A percentile compares a stretch with the other conserved stretches of the same genome.
phyloP scores from a whole-genome alignment of 2,113 vertebrate genomes.

The Myiozetetes cayanensis region DNA sequence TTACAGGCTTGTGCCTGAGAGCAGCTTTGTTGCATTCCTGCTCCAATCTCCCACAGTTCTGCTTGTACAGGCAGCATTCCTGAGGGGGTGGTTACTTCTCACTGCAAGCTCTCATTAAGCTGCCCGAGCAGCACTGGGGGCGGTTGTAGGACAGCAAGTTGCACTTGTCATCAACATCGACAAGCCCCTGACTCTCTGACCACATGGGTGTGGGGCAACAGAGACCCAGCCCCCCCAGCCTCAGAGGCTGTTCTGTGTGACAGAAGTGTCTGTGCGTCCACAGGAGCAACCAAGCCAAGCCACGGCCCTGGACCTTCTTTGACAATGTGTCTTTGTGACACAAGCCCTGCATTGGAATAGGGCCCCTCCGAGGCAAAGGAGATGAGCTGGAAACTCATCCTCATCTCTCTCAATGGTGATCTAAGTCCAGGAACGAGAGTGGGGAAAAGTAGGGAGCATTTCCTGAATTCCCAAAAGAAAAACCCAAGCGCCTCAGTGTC shows the following conservation, averaged over 20 bases:
- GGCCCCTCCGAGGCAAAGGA: not conserved
- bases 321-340: accelerated
- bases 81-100: not conserved
- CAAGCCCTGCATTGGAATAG: not conserved
- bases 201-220: accelerated
- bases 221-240: not conserved
- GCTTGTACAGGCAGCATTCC: not conserved
- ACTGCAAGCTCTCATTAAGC: not conserved
- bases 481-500: not conserved
- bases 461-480: not conserved
- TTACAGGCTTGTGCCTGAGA: not conserved
- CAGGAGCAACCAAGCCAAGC: accelerated
- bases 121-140: not conserved
- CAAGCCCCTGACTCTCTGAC: not conserved
- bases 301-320: not conserved
- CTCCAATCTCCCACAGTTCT: not conserved
- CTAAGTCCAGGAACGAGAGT: not conserved
- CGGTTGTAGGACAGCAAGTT: accelerated
- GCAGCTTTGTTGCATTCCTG: not conserved
- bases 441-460: not conserved
- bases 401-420: not conserved
- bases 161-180: accelerated
- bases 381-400: not conserved
- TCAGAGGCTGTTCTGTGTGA: not conserved
- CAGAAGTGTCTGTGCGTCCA: not conserved